These are phyloP conservation scores for Thunnus maccoyii DNA, from an alignment of 2,113 vertebrate genomes.

Conservation along the genomic window DNA sequence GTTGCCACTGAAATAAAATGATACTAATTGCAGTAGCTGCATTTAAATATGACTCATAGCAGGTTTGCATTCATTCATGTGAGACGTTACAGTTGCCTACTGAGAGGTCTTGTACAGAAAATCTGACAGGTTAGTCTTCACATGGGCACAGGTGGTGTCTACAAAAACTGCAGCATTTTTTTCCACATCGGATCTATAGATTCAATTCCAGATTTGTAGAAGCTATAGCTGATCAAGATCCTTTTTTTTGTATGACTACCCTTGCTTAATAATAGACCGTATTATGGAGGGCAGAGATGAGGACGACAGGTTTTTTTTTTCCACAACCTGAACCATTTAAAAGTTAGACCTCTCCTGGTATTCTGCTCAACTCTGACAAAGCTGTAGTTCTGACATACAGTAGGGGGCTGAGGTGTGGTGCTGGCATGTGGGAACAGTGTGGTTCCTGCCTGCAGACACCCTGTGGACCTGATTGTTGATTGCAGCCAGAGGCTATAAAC, in stretches of 20 bases:
- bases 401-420: conserved; percentile 33
- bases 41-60: not conserved
- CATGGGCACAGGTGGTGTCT: not conserved
- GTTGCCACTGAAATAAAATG: not conserved
- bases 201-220: not conserved
- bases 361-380: conserved; percentile 24
- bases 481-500: conserved; percentile 40
- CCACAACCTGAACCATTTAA: not conserved
- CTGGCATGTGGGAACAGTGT: conserved; percentile 49
- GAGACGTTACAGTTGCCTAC: not conserved
- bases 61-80: not conserved
- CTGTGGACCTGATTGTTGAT: conserved; percentile 58
- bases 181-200: not conserved
- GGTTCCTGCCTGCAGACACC: conserved; percentile 41
- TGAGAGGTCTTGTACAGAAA: not conserved
- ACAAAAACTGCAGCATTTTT: conserved; percentile 5
- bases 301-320: not conserved
- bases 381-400: conserved; percentile 41
- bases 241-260: not conserved
- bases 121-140: not conserved
- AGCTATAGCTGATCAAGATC: not conserved
- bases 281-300: not conserved
- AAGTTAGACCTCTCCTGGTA: conserved; percentile 4
- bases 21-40: not conserved
- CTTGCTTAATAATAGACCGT: not conserved